Evolutionary conservation across 2,797 vertebrate species (phyloP).

Genomic region (Anguilla obscura): DNA sequence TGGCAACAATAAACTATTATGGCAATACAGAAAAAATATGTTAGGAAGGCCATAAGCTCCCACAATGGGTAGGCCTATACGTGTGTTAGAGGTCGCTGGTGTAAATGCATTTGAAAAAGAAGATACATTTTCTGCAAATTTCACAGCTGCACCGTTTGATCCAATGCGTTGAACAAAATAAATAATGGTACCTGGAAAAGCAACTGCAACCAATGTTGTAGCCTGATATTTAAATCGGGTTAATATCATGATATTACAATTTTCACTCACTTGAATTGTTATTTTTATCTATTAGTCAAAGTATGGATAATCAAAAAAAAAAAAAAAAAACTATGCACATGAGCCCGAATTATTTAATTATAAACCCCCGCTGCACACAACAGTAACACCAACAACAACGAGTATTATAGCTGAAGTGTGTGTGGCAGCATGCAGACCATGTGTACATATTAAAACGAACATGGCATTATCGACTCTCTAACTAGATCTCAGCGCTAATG

Average conservation of each 20-base stretch:
- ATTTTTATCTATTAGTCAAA: conserved; percentile 26
- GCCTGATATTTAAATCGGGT: neutral
- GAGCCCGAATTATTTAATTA: neutral
- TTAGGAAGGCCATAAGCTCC: neutral
- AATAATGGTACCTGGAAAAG: neutral
- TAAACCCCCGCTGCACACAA: neutral
- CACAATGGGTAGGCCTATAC: neutral
- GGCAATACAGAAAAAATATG: neutral
- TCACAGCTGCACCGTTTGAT: conserved; percentile 40
- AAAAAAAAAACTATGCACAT: conserved; percentile 6
- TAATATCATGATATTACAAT: neutral
- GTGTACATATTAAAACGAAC: conserved; percentile 35
- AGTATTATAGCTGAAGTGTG: neutral
- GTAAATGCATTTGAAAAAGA: conserved; percentile 23
- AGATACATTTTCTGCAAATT: conserved; percentile 45
- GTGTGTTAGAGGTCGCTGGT: neutral
- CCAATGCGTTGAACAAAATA: conserved; percentile 2
- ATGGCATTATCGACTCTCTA: conserved; percentile 45
- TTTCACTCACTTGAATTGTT: conserved; percentile 19
- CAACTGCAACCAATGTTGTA: conserved; percentile 15
- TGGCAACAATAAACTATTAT: neutral
- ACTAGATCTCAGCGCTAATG: conserved; percentile 52
- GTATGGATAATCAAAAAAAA: conserved; percentile 13
- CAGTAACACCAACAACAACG: conserved; percentile 23
- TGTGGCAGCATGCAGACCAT: neutral